phyloP scores from a whole-genome alignment of 2,113 vertebrate genomes.

The Octodon degus region DNA sequence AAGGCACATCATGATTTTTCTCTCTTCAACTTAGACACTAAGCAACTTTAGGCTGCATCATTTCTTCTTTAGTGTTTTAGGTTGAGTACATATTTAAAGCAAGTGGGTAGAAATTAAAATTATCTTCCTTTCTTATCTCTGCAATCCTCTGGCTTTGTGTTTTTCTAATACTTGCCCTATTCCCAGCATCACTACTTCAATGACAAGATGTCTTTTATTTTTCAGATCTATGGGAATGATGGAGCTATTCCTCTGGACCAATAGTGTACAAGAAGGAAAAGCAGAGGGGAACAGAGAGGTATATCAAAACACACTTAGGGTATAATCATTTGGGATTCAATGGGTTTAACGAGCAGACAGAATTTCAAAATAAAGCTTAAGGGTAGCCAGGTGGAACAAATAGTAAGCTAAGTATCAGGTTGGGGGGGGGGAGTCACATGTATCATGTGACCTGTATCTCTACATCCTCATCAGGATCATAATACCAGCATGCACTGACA shows the following conservation, averaged over 20 bases:
- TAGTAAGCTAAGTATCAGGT: not conserved
- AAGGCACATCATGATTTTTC: not conserved
- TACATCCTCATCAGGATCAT: not conserved
- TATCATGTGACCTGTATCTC: not conserved
- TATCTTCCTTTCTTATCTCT: slow-evolving; percentile 19
- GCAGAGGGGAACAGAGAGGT: not conserved
- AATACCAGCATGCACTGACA: slow-evolving; percentile 15
- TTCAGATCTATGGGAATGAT: not conserved
- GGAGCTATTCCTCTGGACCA: not conserved
- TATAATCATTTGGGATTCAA: not conserved
- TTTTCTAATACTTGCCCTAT: not conserved
- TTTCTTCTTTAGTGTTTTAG: not conserved
- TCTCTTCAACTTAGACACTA: not conserved
- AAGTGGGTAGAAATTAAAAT: not conserved
- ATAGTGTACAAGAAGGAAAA: not conserved
- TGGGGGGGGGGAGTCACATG: not conserved
- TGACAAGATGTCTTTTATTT: not conserved
- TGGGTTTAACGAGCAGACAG: not conserved
- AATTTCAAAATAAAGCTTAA: slow-evolving; percentile 54
- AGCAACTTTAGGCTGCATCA: not conserved
- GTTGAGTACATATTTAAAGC: not conserved
- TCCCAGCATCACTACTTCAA: not conserved
- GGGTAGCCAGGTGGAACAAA: not conserved
- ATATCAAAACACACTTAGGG: not conserved
- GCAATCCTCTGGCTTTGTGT: not conserved